These are phyloP conservation scores for Saccopteryx bilineata DNA, from an alignment of 2,113 vertebrate genomes.

Conservation along the genomic window DNA sequence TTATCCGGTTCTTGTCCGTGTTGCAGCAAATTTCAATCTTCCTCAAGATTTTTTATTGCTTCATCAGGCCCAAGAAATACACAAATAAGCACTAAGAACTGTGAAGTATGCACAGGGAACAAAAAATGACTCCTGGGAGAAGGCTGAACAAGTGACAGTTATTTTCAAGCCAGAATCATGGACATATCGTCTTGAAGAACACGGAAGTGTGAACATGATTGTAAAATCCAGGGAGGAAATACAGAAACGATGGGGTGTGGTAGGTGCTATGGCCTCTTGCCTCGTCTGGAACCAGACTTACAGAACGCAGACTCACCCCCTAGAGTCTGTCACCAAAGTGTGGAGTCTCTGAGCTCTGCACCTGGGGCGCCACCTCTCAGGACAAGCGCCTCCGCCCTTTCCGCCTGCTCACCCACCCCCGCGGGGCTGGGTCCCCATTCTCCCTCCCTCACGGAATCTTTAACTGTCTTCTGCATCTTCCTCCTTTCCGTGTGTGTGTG, in stretches of 20 bases:
- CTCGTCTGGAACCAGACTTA: not conserved
- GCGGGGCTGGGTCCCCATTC: no score
- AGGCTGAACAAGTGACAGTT: not conserved
- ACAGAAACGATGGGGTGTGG: not conserved
- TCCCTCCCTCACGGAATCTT: not conserved
- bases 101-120: not conserved
- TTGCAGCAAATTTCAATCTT: not conserved
- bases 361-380: not conserved
- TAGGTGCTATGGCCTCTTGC: not conserved
- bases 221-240: slow-evolving; percentile 4
- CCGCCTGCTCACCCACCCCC: not conserved
- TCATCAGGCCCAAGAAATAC: not conserved
- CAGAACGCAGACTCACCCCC: not conserved
- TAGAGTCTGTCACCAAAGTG: not conserved
- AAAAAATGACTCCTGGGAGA: not conserved
- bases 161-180: slow-evolving; percentile 30
- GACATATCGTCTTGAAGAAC: not conserved
- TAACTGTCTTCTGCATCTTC: not conserved
- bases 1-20: not conserved
- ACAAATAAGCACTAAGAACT: not conserved
- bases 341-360: not conserved
- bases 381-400: not conserved
- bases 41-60: not conserved
- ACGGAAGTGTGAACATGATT: not conserved
- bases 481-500: not conserved